These are phyloP conservation scores for Allochrocebus solatus DNA, from an alignment of 2,797 vertebrate species.

Conservation along the genomic window DNA sequence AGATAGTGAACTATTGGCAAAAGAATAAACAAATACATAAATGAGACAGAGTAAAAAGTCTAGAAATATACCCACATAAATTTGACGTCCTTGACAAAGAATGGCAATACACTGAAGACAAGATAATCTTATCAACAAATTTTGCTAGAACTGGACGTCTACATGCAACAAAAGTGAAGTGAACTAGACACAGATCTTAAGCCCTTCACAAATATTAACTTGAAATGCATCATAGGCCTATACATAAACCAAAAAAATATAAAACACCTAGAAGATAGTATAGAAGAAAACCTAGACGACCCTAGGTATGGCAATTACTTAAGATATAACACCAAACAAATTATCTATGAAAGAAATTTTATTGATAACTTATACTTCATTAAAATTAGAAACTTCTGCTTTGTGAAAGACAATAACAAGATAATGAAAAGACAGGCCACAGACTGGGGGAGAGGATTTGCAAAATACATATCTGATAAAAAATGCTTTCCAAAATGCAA, in stretches of 20 bases:
- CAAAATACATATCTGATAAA: background rate
- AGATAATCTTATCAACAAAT: background rate
- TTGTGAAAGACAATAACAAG: background rate
- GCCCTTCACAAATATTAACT: background rate
- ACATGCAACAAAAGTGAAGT: background rate
- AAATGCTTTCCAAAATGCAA: background rate
- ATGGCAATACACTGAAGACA: background rate
- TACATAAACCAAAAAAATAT: background rate
- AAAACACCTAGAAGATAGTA: background rate
- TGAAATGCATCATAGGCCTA: background rate
- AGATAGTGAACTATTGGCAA: background rate
- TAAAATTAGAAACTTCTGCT: background rate
- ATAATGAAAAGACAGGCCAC: background rate
- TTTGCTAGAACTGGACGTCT: background rate
- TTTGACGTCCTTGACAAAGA: background rate
- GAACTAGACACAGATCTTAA: background rate
- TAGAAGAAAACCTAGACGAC: background rate
- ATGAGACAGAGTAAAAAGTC: background rate
- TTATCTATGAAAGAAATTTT: background rate
- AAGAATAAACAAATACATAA: background rate
- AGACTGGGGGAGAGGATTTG: background rate
- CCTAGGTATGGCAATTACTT: background rate
- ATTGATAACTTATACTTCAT: background rate
- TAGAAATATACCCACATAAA: background rate
- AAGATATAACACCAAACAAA: background rate